phyloP scores from a whole-genome alignment of 2,797 vertebrate genomes.

The Sebastes hubbsi region DNA sequence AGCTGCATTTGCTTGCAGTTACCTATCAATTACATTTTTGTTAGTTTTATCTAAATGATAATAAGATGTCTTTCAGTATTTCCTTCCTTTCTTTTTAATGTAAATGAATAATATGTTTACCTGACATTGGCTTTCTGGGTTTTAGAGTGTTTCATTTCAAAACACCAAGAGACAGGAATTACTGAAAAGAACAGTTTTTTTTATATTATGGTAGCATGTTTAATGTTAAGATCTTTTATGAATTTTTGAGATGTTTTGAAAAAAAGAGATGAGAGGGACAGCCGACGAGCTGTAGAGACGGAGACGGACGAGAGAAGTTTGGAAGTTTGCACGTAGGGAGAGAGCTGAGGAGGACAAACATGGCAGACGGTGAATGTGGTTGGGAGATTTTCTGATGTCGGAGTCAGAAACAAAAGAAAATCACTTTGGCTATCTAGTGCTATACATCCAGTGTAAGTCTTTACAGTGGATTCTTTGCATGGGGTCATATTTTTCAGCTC shows the following conservation, averaged over 20 bases:
- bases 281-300: constrained; percentile 22
- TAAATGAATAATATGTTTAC: constrained; percentile 33
- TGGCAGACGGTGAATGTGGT: constrained; percentile 50
- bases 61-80: constrained; percentile 36
- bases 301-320: constrained; percentile 50
- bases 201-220: constrained; percentile 47
- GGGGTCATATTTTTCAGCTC: constrained; percentile 21
- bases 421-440: constrained; percentile 12
- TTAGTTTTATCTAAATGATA: constrained; percentile 33
- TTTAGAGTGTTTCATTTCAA: constrained; percentile 42
- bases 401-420: not conserved
- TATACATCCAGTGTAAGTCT: constrained; percentile 22
- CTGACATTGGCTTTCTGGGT: constrained; percentile 22
- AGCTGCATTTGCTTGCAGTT: constrained; percentile 59
- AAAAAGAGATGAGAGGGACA: constrained; percentile 23
- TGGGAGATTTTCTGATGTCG: constrained; percentile 10
- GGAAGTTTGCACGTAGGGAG: constrained; percentile 68
- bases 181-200: constrained; percentile 26
- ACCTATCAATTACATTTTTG: constrained; percentile 34
- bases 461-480: constrained; percentile 41
- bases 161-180: constrained; percentile 16
- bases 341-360: constrained; percentile 47
- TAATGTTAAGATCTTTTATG: constrained; percentile 13
- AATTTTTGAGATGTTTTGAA: constrained; percentile 13
- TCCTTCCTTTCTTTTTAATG: constrained; percentile 19